Conservation (phyloP, 2,113 vertebrate species). For the Gobiocypris rarus region DNA sequence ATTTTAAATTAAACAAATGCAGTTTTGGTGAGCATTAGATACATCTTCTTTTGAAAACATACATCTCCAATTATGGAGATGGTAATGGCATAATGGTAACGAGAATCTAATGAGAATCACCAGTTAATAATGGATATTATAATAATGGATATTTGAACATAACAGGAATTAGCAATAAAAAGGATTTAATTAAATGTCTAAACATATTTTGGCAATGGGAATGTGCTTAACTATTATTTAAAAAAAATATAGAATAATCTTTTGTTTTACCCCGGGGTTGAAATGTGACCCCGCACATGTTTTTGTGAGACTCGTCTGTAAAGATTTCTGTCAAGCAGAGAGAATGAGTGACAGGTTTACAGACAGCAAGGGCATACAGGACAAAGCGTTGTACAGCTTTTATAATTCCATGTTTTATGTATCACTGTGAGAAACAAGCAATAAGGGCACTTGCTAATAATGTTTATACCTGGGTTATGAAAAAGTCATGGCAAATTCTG, state of each 20-base stretch:
- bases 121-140: neutral
- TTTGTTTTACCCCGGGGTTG: neutral
- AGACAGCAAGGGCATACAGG: neutral
- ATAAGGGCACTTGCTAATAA: neutral
- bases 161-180: neutral
- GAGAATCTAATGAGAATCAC: neutral
- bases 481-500: neutral
- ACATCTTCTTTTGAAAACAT: neutral
- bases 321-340: neutral
- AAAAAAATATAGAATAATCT: neutral
- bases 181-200: neutral
- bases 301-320: neutral
- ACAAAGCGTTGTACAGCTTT: neutral
- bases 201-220: neutral
- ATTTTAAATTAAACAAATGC: neutral
- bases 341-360: neutral
- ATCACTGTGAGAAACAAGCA: neutral
- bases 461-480: neutral
- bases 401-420: neutral
- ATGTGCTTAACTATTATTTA: neutral
- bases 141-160: neutral
- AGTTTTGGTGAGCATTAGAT: neutral
- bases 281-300: neutral
- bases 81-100: neutral
- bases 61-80: too few species aligned